Evolutionary conservation across 2,888 invertebrate genomes (phyloP), one percentile per base, ranked within the genome.

Genomic region (Leptinotarsa peninsularis): DNA sequence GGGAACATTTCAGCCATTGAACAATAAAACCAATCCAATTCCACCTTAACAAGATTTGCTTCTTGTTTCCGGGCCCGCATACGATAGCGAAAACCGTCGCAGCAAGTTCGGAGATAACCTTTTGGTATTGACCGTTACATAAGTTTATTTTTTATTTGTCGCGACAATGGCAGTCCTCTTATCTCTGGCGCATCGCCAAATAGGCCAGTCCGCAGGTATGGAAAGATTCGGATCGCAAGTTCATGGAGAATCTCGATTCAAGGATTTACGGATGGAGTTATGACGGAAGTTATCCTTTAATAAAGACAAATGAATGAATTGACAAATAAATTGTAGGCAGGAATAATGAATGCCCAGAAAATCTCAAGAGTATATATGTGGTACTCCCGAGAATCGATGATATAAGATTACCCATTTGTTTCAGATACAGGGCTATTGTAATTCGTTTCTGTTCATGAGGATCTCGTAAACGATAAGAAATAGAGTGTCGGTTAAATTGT

Each of bases 61-160:
- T 77, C 79, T 77, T 76, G 73, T 73, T 67, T 72, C 67, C 69
- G 72, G 68, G 67, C 69, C 66, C 76, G 67, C 74, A 66, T 67
- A 66, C 74, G 71, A 63, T 71, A 70, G 63, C 67, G 72, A 23
- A 23, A n/a, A 71, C 71, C 74, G 70, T 74, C 70, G 72, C 60
- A 54, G 67, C 66, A 27, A 56, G 43, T 54, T 56, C 56, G 66
- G 58, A 76, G 77, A 80, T 76, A 76, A 78, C 76, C 77, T 78
- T 76, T 77, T 70, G 68, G 74, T 77, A 80, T 78, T 78, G 79
- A 73, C 79, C 77, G 75, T 74, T 76, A 78, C 76, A 76, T 74
- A 76, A 76, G 76, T 79, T 78, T 78, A 78, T 78, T 78, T 76
- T 74, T 72, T 76, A 74, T 78, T 78, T 78, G 71, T 72, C 76